A percentile compares a stretch with the other conserved stretches of the same genome.
Evolutionary conservation across 2,888 invertebrate species (phyloP).

Genomic region (Sarcophaga variegata): DNA sequence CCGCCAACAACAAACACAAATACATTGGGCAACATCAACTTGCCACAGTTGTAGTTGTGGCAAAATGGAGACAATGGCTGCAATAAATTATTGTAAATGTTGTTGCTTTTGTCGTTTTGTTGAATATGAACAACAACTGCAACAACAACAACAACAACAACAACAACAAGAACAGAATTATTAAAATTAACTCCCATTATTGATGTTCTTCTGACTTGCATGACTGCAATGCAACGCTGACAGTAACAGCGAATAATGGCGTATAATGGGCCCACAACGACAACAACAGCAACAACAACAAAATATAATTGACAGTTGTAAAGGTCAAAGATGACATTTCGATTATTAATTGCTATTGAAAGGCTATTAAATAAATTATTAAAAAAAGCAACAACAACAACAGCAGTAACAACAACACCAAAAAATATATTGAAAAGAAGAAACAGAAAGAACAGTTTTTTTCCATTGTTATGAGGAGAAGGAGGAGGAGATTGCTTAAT

Average conservation of each 20-base stretch:
- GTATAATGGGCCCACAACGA: neutral
- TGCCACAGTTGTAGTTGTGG: neutral
- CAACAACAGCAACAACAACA: neutral
- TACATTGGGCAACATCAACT: neutral
- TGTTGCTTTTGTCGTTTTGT: conserved; percentile 11
- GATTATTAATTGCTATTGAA: conserved; percentile 74
- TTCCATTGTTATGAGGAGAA: too few relatives aligned
- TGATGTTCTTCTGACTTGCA: conserved; percentile 56
- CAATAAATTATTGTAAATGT: conserved; percentile 16
- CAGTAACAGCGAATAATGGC: conserved; percentile 35
- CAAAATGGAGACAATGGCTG: conserved; percentile 47
- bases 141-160: too few relatives aligned
- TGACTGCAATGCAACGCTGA: conserved; percentile 13
- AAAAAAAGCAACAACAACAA: neutral
- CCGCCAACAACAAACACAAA: neutral
- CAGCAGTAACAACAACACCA: neutral
- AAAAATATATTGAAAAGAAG: neutral
- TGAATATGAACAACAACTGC: too few relatives aligned
- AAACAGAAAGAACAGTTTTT: too few relatives aligned
- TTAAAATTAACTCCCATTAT: conserved; percentile 46
- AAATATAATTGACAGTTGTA: conserved; percentile 60
- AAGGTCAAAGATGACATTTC: conserved; percentile 73
- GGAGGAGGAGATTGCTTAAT: too few relatives aligned
- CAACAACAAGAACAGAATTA: neutral
- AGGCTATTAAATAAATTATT: conserved; percentile 62